Conservation (phyloP, 2,113 vertebrate species). For the Xiphorhynchus elegans region DNA sequence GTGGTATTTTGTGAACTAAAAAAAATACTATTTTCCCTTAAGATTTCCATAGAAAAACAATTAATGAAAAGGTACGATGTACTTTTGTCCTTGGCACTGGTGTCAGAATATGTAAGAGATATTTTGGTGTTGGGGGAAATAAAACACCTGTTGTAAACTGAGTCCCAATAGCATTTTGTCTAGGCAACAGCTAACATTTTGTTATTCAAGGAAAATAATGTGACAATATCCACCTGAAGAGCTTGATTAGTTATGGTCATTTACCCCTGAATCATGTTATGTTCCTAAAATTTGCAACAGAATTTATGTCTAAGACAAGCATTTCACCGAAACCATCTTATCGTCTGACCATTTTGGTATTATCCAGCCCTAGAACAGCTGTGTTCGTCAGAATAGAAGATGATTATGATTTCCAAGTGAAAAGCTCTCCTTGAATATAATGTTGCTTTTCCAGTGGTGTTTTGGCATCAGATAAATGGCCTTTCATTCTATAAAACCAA, state of each 20-base stretch:
- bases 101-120: conserved; percentile 32
- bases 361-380: conserved; percentile 7
- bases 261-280: conserved; percentile 40
- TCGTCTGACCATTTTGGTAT: conserved; percentile 27
- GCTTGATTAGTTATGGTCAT: conserved; percentile 59
- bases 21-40: conserved; percentile 22
- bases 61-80: conserved; percentile 61
- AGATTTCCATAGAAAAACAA: conserved; percentile 35
- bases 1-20: not conserved
- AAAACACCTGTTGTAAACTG: conserved; percentile 6
- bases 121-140: conserved; percentile 21
- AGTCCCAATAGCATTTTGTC: conserved; percentile 10
- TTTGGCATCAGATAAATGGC: conserved; percentile 36
- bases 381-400: conserved; percentile 38
- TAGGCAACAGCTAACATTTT: conserved; percentile 20
- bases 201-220: conserved; percentile 33
- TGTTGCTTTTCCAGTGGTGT: conserved; percentile 26
- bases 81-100: conserved; percentile 64
- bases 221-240: conserved; percentile 50
- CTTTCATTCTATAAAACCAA: not conserved
- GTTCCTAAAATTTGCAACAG: not conserved
- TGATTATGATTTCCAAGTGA: conserved; percentile 32
- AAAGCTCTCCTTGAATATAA: conserved; percentile 21
- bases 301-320: conserved; percentile 41
- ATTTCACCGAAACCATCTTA: conserved; percentile 14